Evolutionary conservation across 2,113 vertebrate genomes (phyloP), one percentile per base, ranked within the genome.

Genomic region (Mustela nigripes): DNA sequence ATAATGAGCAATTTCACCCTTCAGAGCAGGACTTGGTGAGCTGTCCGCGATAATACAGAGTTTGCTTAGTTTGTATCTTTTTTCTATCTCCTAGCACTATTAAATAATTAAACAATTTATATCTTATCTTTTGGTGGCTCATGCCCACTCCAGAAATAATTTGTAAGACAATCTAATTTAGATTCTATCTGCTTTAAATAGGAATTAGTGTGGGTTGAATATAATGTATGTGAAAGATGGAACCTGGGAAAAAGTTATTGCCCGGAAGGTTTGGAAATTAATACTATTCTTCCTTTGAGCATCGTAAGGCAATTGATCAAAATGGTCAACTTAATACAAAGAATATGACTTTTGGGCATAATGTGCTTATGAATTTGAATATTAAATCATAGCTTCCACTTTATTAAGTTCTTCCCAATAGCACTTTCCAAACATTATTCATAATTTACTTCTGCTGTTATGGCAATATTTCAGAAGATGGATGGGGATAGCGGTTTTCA

Each of bases 31-130:
- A 85, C 92, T 96, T 97, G 63, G 62, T 92, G 82, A 87, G 10
- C 91, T 60, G 89, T 89, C 65, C 45, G 89, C 69, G 92, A 65
- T 83, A 74, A 33, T 58, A 65, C 65, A 63, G 26, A 78, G 12
- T 79, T 94, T 95, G 60, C 28, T 87, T 97, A 63, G 8, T 89
- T 87, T 87, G 24, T 87, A 48, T 95, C 36, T 91, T 93, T 63
- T 86, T 86, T 89, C 53, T 82, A 24, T 87, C 81, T 92, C 71
- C 21, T 31, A 92, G 33, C 11, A 58, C 88, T 95, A 50, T 97
- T 97, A 92, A 98, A 89, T 94, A 97, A 87, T 96, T 95, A 95
- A 79, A 65, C 81, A 92, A 71, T 94, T 79, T 87, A 14, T 93
- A 56, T 91, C 22, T 94, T 86, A 94, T 73, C 83, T 97, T 94